Evolutionary conservation across 2,113 vertebrate species (phyloP).

Genomic region (Bos indicus): DNA sequence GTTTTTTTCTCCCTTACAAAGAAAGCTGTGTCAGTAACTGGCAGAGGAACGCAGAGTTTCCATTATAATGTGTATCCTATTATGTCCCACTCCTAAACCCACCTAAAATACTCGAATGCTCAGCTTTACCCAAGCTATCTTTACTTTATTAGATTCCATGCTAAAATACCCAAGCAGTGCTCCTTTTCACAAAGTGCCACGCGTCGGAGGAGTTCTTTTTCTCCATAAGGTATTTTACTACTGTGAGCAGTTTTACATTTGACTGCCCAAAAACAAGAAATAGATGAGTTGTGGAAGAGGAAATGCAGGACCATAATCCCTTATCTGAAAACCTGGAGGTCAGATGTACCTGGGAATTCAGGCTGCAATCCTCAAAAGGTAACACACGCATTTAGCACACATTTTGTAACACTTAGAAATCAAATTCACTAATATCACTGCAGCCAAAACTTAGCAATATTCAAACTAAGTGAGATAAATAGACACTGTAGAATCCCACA

Average conservation of each 20-base stretch:
- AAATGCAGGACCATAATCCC: background rate
- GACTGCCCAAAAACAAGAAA: background rate
- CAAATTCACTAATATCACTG: background rate
- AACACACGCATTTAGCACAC: background rate
- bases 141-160: background rate
- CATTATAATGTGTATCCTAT: background rate
- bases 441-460: background rate
- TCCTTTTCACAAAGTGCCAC: background rate
- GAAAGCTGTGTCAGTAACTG: constrained; percentile 13
- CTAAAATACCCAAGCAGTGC: background rate
- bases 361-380: background rate
- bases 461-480: background rate
- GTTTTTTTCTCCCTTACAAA: constrained; percentile 32
- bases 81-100: background rate
- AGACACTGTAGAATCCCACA: background rate
- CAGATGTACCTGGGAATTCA: background rate
- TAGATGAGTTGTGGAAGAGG: background rate
- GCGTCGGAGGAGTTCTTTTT: background rate
- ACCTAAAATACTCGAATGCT: background rate
- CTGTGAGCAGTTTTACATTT: background rate
- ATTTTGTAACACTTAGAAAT: background rate
- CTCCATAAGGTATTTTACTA: background rate
- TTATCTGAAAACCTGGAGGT: constrained; percentile 14
- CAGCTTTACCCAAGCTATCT: background rate
- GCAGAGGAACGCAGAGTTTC: background rate